Base-by-base conservation (phyloP, 2,797 vertebrate genomes). In the Pteronotus mesoamericanus region DNA sequence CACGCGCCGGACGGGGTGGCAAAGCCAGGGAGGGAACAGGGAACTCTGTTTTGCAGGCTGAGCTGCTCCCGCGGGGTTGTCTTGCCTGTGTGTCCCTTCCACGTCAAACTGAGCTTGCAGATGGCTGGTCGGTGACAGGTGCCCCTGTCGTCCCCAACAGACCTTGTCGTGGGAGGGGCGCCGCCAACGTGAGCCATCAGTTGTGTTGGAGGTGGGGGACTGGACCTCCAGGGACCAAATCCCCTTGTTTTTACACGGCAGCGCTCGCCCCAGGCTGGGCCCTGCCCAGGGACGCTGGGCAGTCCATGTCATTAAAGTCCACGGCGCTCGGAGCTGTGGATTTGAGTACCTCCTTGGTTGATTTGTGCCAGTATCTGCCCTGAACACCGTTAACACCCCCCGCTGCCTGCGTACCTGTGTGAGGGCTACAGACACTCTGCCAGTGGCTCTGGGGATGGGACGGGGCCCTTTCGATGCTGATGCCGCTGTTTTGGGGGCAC, bases 151-250 rank as follows among this genome's bases (percentile, higher is more conserved):
- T 44, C 44, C 19, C 64, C 26, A 5, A 1, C 5, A 32, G 42
- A 14, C 8, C 22, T 34, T 19, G 39, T 9, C 46, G 6, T 7
- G 51, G n/a, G n/a, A 9, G 29, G 8, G 12, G 11, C 37, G 12
- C 2, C 4, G n/a, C 18, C 15, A 6, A 5, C 0, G 2, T 0
- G 9, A 24, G 22, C n/a, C 29, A 10, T 21, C 8, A 5, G 0
- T 6, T 12, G 32, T 5, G 16, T 18, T n/a, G 15, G 29, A 6
- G 15, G 15, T 19, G 9, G 34, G 61, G 53, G 53, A 4, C 29
- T 29, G 12, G 74, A 34, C 34, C 61, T 8, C 16, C 39, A 15
- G 32, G 46, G 34, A 55, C 0, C 10, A 11, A 16, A n/a, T 15
- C n/a, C 7, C 26, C 42, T 46, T 32, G 12, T 64, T 72, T 48